A percentile compares a stretch with the other conserved stretches of the same genome.
Conservation (phyloP, 2,888 invertebrate genomes). For the Laothoe populi region DNA sequence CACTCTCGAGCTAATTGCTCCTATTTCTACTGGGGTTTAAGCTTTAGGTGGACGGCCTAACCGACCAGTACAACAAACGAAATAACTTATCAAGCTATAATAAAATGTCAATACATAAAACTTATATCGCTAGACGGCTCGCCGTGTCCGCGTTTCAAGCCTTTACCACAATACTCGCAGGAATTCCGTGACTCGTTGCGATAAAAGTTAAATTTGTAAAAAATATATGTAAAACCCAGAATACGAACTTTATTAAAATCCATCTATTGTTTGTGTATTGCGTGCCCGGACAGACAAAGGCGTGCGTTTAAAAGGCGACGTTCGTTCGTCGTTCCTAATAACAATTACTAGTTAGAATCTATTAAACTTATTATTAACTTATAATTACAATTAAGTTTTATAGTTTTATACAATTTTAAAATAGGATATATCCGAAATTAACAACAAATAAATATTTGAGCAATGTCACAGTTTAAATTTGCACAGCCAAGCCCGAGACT, state of each 20-base stretch:
- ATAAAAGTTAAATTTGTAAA: slow-evolving; percentile 20
- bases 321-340: background rate
- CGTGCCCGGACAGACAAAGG: slow-evolving; percentile 3
- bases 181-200: slow-evolving; percentile 21
- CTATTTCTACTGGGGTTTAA: slow-evolving; percentile 7
- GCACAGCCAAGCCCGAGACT: background rate
- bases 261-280: background rate
- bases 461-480: too few relatives aligned
- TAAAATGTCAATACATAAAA: background rate
- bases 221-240: slow-evolving; percentile 2
- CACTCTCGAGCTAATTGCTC: slow-evolving; percentile 13
- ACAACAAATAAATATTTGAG: too few relatives aligned
- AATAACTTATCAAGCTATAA: background rate
- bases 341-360: background rate
- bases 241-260: slow-evolving; percentile 5
- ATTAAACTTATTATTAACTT: too few relatives aligned
- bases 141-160: background rate
- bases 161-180: slow-evolving; percentile 3
- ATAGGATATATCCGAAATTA: too few relatives aligned
- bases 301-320: background rate
- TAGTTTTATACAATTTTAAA: too few relatives aligned
- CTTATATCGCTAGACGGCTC: slow-evolving; percentile 6
- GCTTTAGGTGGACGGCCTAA: background rate
- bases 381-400: too few relatives aligned
- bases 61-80: background rate